phyloP scores from a whole-genome alignment of 2,888 invertebrate species.

The Nasonovia ribisnigri region DNA sequence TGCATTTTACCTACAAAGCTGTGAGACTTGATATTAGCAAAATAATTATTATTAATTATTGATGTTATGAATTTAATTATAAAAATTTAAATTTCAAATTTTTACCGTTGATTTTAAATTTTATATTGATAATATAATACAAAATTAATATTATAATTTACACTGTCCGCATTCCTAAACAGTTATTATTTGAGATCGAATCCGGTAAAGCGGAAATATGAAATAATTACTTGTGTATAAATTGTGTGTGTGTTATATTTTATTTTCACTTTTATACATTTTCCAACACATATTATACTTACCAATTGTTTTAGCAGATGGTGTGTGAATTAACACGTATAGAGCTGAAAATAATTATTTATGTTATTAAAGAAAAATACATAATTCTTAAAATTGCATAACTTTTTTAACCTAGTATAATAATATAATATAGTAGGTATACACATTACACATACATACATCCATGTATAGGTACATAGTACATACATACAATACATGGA shows the following conservation, averaged over 20 bases:
- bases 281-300: not conserved
- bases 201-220: not conserved
- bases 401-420: not conserved
- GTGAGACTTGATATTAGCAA: not conserved
- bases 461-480: not conserved
- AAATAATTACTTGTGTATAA: not conserved
- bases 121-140: not conserved
- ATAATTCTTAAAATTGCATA: not conserved
- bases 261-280: constrained; percentile 32
- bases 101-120: not conserved
- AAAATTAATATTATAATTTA: not conserved
- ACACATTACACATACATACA: not conserved
- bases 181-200: not conserved
- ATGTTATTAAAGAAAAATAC: not conserved
- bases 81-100: not conserved
- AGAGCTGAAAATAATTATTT: not conserved
- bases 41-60: not conserved
- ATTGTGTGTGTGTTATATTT: not conserved
- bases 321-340: constrained; percentile 29
- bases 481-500: not conserved
- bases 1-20: not conserved
- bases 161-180: not conserved
- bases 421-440: not conserved
- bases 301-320: constrained; percentile 18
- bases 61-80: not conserved